These are phyloP conservation scores for Mamestra brassicae DNA, from an alignment of 2,888 invertebrate genomes.

Conservation along the genomic window DNA sequence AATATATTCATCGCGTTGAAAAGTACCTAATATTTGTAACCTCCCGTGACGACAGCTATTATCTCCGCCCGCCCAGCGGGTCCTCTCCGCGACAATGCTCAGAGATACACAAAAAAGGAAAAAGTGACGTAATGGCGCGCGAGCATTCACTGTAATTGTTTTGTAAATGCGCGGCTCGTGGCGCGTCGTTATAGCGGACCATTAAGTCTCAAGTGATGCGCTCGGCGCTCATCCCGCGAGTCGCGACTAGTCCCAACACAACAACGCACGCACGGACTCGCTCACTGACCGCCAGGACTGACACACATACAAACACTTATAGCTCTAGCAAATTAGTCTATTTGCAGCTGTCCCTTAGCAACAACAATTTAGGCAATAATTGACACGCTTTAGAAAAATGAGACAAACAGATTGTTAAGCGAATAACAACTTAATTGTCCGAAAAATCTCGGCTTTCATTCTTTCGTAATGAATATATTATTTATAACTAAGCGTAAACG, in stretches of 20 bases:
- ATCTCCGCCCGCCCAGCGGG: constrained; percentile 1
- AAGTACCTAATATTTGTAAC: background rate
- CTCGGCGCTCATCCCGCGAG: background rate
- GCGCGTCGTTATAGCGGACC: constrained; percentile 43
- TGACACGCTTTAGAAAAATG: no score
- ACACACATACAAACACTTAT: no score
- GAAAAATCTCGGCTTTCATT: no score
- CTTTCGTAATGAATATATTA: no score
- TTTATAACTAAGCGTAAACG: no score
- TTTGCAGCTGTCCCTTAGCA: no score
- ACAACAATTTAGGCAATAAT: no score
- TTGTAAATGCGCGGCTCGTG: constrained; percentile 62
- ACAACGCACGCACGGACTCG: background rate
- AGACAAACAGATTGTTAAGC: no score
- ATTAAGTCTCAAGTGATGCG: background rate
- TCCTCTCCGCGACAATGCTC: constrained; percentile 9
- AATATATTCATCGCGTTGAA: background rate
- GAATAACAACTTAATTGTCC: no score
- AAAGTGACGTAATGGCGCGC: constrained; percentile 59
- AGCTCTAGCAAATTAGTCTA: no score
- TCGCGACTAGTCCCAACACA: background rate
- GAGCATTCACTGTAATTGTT: constrained; percentile 70
- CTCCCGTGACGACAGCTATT: background rate
- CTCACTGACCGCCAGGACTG: background rate
- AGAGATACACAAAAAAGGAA: constrained; percentile 26